Percentiles rank a stretch among this genome's conserved stretches.
These are phyloP conservation scores for Callyntrura sp. DNA, from an alignment of 2,888 invertebrate species.

Conservation along the genomic window DNA sequence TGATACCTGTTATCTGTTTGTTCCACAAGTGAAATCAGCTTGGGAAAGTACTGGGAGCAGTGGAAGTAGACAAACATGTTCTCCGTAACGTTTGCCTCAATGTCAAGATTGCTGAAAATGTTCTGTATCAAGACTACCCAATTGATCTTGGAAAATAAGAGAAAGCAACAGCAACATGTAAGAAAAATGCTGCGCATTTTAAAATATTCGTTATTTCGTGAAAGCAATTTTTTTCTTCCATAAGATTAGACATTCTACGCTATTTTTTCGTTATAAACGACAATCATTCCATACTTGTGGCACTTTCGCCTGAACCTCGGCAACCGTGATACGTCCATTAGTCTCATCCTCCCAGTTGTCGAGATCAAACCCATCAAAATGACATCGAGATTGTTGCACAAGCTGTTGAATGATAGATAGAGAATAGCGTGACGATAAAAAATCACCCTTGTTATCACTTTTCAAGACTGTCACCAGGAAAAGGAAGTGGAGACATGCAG, in stretches of 20 bases:
- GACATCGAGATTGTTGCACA: constrained; percentile 82
- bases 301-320: constrained; percentile 85
- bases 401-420: constrained; percentile 76
- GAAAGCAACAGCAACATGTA: background rate
- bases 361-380: constrained; percentile 82
- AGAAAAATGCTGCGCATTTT: too few species aligned
- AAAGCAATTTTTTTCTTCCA: too few species aligned
- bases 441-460: background rate
- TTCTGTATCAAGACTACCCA: constrained; percentile 84
- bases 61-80: constrained; percentile 84
- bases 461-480: too few species aligned
- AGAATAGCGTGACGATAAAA: constrained; percentile 8
- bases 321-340: constrained; percentile 85
- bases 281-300: constrained; percentile 85
- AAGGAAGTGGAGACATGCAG: too few species aligned
- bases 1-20: constrained; percentile 84
- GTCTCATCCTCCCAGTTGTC: constrained; percentile 85
- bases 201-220: too few species aligned
- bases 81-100: constrained; percentile 83
- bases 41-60: constrained; percentile 84
- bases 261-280: too few species aligned
- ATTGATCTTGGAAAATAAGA: constrained; percentile 84
- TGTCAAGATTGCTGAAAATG: constrained; percentile 83
- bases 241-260: too few species aligned
- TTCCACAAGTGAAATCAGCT: constrained; percentile 84